A percentile compares a stretch with the other conserved stretches of the same genome.
These are phyloP conservation scores for Drosophila tani DNA, from an alignment of 1,140 invertebrate species.

Conservation along the genomic window DNA sequence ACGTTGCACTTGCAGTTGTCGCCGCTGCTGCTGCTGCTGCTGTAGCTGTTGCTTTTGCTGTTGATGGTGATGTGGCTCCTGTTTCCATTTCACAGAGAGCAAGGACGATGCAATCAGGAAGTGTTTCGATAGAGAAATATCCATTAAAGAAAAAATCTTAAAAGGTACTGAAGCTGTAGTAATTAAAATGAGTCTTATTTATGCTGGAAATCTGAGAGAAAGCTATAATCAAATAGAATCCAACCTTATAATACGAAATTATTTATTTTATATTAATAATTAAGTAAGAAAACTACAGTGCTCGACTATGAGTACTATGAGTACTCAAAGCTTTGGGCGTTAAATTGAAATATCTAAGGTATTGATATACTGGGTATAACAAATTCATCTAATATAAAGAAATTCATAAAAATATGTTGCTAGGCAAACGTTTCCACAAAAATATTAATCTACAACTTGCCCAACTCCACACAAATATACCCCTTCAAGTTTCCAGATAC, in stretches of 20 bases:
- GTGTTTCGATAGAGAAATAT: neutral
- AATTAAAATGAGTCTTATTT: too few relatives aligned
- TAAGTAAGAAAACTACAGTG: too few relatives aligned
- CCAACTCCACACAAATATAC: neutral
- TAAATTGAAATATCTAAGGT: too few relatives aligned
- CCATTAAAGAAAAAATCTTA: neutral
- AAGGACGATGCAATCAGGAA: neutral
- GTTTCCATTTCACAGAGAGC: constrained; percentile 18
- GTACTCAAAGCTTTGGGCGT: too few relatives aligned
- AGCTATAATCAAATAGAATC: too few relatives aligned
- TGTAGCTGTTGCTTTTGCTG: constrained; percentile 19
- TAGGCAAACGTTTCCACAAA: neutral
- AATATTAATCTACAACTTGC: neutral
- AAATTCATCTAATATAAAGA: too few relatives aligned
- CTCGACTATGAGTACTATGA: too few relatives aligned
- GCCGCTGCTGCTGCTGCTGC: constrained; percentile 11
- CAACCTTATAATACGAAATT: too few relatives aligned
- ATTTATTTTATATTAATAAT: too few relatives aligned
- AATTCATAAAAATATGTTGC: neutral
- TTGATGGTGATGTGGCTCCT: constrained; percentile 33
- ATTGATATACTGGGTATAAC: too few relatives aligned
- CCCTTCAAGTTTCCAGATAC: neutral
- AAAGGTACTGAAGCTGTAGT: too few relatives aligned
- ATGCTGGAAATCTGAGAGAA: too few relatives aligned
- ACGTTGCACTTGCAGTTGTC: constrained; percentile 57